Evolutionary conservation across 2,113 vertebrate genomes (phyloP), one percentile per base, ranked within the genome.

Genomic region (Toxostoma redivivum): DNA sequence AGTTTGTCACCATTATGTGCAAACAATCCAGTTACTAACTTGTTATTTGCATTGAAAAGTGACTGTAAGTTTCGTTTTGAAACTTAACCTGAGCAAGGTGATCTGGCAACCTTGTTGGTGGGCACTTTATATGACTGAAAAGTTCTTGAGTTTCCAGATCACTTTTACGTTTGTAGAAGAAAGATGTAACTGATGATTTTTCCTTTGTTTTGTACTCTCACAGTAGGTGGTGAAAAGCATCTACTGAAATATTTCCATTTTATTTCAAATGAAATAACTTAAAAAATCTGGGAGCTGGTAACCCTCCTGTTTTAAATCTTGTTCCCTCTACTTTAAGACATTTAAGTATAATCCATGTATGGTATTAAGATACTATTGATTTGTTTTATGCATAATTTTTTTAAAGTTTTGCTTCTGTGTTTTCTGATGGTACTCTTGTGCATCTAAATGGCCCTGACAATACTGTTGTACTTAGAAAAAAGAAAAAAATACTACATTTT

Each of bases 61-160:
- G 5, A 37, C 28, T 65, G 5, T 47, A 65, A 22, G 22, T 53
- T 21, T 73, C 10, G 18, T 61, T 71, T 76, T 40, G 53, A 57
- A 82, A 61, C 11, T 90, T 80, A 25, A 45, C 27, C 37, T 56
- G 48, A 64, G n/a, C 9, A 51, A 47, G 8, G 7, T 76, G 15
- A 20, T 82, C 27, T 70, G 0, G 0, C 38, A 76, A 51, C 16
- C 0, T 83, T 69, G 7, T 44, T 18, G 23, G 4, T 33, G 27
- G 35, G 19, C 21, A 12, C 67, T 77, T 72, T 64, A 56, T 2
- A 4, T 65, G 31, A 57, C 45, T 45, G 45, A 44, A 56, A 65
- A 73, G 15, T 83, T 79, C 30, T 56, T 51, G 15, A 47, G 15
- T 71, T 88, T 60, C 70, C 23, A 45, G 23, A 20, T 71, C 25